phyloP scores from a whole-genome alignment of 2,797 vertebrate species.

The Sebastes aleutianus region DNA sequence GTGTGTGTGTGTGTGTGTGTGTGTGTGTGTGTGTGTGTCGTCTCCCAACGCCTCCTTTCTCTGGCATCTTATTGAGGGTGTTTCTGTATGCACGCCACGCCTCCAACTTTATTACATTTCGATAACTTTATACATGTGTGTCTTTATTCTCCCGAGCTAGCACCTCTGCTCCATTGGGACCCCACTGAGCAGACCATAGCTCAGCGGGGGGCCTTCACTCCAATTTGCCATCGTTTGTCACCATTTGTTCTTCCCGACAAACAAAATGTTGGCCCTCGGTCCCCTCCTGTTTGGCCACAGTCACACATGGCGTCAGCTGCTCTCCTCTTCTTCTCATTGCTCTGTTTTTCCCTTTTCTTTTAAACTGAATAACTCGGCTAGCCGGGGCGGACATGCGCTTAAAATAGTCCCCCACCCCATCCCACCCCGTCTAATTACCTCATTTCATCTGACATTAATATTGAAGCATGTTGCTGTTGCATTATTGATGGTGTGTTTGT shows the following conservation, averaged over 20 bases:
- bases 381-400: slow-evolving; percentile 11
- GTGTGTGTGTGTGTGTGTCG: slow-evolving; percentile 40
- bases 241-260: slow-evolving; percentile 78
- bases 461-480: slow-evolving; percentile 65
- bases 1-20: slow-evolving; percentile 37
- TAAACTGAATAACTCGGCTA: slow-evolving; percentile 1
- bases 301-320: slow-evolving; percentile 69
- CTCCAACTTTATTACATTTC: slow-evolving; percentile 65
- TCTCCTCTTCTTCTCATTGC: slow-evolving; percentile 42
- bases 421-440: slow-evolving; percentile 64
- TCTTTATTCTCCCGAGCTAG: slow-evolving; percentile 57
- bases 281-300: slow-evolving; percentile 51
- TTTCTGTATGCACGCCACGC: slow-evolving; percentile 52
- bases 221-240: slow-evolving; percentile 86
- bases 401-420: too few relatives aligned
- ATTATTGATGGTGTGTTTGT: slow-evolving; percentile 75
- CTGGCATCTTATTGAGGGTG: slow-evolving; percentile 29
- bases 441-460: slow-evolving; percentile 74
- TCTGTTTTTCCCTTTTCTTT: slow-evolving; percentile 30
- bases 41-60: slow-evolving; percentile 43
- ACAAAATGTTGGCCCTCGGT: slow-evolving; percentile 71
- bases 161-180: slow-evolving; percentile 64
- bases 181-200: slow-evolving; percentile 69
- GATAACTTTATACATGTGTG: slow-evolving; percentile 62
- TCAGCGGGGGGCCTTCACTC: slow-evolving; percentile 80